phyloP scores from a whole-genome alignment of 1,140 invertebrate genomes.

The Tetragnatha versicolor region DNA sequence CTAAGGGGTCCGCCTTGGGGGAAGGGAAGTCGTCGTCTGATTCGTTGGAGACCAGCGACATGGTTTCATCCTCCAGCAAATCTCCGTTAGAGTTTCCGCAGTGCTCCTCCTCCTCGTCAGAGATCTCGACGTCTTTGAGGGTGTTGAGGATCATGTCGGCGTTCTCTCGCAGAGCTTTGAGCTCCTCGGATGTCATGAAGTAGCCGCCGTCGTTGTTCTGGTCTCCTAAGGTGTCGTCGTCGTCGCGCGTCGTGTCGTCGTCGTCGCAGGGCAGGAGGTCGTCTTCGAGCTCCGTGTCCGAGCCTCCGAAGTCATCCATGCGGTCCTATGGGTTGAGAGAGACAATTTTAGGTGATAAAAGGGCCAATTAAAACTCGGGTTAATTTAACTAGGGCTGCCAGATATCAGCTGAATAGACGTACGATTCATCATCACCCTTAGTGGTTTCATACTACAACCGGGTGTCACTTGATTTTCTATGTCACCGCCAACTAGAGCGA shows the following conservation, averaged over 20 bases:
- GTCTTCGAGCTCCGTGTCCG: slow-evolving; percentile 65
- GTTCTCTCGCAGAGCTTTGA: slow-evolving; percentile 66
- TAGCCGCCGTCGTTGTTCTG: not conserved
- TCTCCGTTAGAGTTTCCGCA: slow-evolving; percentile 59
- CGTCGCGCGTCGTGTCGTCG: slow-evolving; percentile 56
- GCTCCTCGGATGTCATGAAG: slow-evolving; percentile 63
- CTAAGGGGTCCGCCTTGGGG: not conserved
- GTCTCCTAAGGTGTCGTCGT: slow-evolving; percentile 54
- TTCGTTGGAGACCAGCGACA: slow-evolving; percentile 75
- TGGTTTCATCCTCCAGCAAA: slow-evolving; percentile 72
- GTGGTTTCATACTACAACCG: too few species aligned
- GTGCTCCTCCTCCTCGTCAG: slow-evolving; percentile 16
- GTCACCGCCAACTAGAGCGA: too few species aligned
- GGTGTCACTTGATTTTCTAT: too few species aligned
- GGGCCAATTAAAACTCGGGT: too few species aligned
- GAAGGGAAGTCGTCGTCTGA: slow-evolving; percentile 66
- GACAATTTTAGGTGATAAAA: too few species aligned
- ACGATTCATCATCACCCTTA: too few species aligned
- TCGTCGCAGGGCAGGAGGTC: slow-evolving; percentile 60
- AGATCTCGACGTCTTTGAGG: slow-evolving; percentile 64
- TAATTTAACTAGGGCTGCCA: too few species aligned
- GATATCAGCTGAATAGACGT: too few species aligned
- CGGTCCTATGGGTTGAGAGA: slow-evolving; percentile 70
- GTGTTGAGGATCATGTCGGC: slow-evolving; percentile 69
- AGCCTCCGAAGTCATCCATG: slow-evolving; percentile 68